Evolutionary conservation across 2,888 invertebrate genomes (phyloP).

Genomic region (Lycia hirtaria): DNA sequence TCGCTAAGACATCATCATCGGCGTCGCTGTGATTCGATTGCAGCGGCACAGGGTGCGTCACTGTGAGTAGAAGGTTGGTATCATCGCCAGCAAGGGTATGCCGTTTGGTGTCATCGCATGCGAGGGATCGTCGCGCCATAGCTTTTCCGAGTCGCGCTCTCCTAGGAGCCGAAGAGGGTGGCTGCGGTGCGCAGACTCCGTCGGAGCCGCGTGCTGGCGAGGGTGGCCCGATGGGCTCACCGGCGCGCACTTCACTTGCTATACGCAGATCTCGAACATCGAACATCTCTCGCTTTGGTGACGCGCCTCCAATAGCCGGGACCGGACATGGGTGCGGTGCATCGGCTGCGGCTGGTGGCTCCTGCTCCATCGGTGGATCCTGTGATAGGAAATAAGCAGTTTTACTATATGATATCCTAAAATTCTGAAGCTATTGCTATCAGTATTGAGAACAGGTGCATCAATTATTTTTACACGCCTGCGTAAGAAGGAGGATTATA

Average conservation of each 20-base stretch:
- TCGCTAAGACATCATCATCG: conserved; percentile 81
- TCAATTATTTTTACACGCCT: too few relatives aligned
- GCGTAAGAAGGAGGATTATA: too few relatives aligned
- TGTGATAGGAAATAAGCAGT: conserved; percentile 36
- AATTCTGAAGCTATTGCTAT: too few relatives aligned
- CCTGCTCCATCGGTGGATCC: conserved; percentile 76
- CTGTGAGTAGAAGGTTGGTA: conserved; percentile 77
- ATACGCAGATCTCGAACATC: conserved; percentile 74
- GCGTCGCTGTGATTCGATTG: conserved; percentile 75
- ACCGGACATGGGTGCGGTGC: conserved; percentile 72
- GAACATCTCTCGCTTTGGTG: conserved; percentile 74
- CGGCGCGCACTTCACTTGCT: conserved; percentile 65
- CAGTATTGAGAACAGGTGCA: too few relatives aligned
- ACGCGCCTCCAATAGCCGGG: conserved; percentile 76
- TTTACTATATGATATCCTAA: too few relatives aligned
- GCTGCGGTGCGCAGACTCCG: conserved; percentile 87
- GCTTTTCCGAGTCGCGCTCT: conserved; percentile 85
- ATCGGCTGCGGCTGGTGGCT: conserved; percentile 72
- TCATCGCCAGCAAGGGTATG: conserved; percentile 85
- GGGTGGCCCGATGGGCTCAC: conserved; percentile 85
- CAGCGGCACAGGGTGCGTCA: conserved; percentile 60
- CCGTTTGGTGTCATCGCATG: conserved; percentile 84
- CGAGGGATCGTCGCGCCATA: conserved; percentile 88
- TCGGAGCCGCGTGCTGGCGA: conserved; percentile 89
- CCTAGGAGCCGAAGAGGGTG: conserved; percentile 76